Base-by-base conservation (phyloP, 2,797 vertebrate genomes). In the Orientallactaga sibirica region DNA sequence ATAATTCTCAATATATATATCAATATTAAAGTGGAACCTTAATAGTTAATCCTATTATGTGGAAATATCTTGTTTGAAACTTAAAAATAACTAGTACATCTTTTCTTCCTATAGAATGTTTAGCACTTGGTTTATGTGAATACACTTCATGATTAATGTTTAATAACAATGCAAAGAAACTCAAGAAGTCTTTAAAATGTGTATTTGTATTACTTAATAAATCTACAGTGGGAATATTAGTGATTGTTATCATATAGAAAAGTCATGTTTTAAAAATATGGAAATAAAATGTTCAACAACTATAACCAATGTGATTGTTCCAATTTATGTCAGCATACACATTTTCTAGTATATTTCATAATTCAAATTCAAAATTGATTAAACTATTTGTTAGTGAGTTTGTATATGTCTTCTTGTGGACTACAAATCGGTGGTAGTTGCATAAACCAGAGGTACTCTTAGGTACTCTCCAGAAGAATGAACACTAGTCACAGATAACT, bases 61-160 rank as follows among this genome's bases (percentile, higher is more conserved):
- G 94, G 93, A 97, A 97, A 29, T 79, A 94, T 92, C 94, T 97
- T 93, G 96, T 94, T 90, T 66, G 81, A 95, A 93, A 95, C 18
- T 64, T 79, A 83, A 92, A 89, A 83, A 68, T n/a, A 94, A 86
- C n/a, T 88, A 68, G 71, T 24, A 84, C 14, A 77, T 3, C 55
- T 90, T 75, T 96, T 92, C 77, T 95, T 75, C 86, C 27, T 83
- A 94, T 74, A 86, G 61, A 75, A 95, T 92, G 82, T 91, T 88
- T 94, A 97, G 95, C 94, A 96, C 94, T 88, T 87, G 83, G 79
- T 86, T 74, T 64, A 80, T 14, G 77, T 29, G 83, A 95, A 90
- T 91, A 52, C 37, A 80, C 96, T 90, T 86, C 93, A 94, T 95
- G 58, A 93, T 91, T 90, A 95, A 88, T 93, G 88, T 71, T 92